Evolutionary conservation across 2,888 invertebrate genomes (phyloP).

Genomic region (Papilio protenor): DNA sequence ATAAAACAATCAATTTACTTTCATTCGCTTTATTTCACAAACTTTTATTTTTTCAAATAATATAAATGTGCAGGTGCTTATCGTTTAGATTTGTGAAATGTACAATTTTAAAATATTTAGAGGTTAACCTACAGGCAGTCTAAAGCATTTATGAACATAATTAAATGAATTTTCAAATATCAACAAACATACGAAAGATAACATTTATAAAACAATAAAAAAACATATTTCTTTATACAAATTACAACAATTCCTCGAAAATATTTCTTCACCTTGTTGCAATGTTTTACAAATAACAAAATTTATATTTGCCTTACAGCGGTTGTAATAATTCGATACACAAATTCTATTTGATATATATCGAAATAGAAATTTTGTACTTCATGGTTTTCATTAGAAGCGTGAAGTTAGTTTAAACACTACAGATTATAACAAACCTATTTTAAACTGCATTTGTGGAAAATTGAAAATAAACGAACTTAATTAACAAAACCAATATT

Average conservation of each 20-base stretch:
- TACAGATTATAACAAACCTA: not conserved
- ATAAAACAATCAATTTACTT: constrained; percentile 63
- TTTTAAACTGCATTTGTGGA: not conserved
- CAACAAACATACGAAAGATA: not conserved
- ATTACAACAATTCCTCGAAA: not conserved
- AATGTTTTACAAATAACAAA: not conserved
- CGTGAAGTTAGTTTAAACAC: not conserved
- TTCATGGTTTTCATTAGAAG: not conserved
- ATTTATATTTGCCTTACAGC: not conserved
- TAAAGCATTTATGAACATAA: constrained; percentile 16
- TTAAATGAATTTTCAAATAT: not conserved
- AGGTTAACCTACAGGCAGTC: constrained; percentile 11
- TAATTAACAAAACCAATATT: not conserved
- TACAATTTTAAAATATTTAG: constrained; percentile 34
- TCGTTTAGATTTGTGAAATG: constrained; percentile 62
- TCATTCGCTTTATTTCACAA: constrained; percentile 77
- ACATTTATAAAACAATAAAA: not conserved
- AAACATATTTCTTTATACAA: not conserved
- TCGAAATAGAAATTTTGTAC: not conserved
- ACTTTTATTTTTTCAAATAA: constrained; percentile 60
- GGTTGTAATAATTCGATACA: not conserved
- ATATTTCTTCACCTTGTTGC: not conserved
- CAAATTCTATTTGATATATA: constrained; percentile 3
- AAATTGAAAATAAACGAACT: not conserved
- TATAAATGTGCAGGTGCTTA: constrained; percentile 69